These are phyloP conservation scores for Netelia virgata DNA, from an alignment of 2,888 invertebrate species.

Conservation along the genomic window DNA sequence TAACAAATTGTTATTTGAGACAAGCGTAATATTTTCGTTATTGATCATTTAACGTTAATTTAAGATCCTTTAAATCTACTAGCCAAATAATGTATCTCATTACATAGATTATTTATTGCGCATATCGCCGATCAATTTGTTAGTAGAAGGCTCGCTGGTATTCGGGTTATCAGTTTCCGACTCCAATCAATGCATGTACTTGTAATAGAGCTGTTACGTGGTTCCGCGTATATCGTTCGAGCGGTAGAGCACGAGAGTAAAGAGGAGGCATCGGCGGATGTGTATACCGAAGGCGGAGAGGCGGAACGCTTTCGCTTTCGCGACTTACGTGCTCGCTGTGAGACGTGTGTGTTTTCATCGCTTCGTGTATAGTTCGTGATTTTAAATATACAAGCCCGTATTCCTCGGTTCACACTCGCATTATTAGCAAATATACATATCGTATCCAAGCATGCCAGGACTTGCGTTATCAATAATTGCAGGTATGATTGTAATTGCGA, in stretches of 20 bases:
- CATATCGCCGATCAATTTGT: not conserved
- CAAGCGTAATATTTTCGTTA: not conserved
- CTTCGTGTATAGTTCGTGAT: not conserved
- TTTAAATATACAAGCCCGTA: not conserved
- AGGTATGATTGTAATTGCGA: conserved; percentile 36
- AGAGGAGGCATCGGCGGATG: conserved; percentile 12
- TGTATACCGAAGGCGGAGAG: conserved; percentile 65
- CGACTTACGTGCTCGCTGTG: conserved; percentile 65
- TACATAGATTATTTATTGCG: not conserved
- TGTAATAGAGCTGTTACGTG: conserved; percentile 45
- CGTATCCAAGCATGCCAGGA: not conserved
- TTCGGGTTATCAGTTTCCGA: conserved; percentile 10
- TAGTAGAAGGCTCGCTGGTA: not conserved
- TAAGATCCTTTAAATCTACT: not conserved
- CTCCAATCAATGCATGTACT: conserved; percentile 5
- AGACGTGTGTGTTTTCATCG: conserved; percentile 45
- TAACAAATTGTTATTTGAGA: not conserved
- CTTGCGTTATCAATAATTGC: conserved; percentile 37
- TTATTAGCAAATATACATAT: too few species aligned
- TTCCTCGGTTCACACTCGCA: conserved; percentile 6
- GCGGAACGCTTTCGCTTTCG: conserved; percentile 82
- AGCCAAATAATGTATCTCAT: not conserved
- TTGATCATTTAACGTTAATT: not conserved
- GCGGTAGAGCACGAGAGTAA: conserved; percentile 23
- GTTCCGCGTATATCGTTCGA: conserved; percentile 32